These are phyloP conservation scores for Sclerodermus sp. DNA, from an alignment of 2,888 invertebrate species.

Conservation along the genomic window DNA sequence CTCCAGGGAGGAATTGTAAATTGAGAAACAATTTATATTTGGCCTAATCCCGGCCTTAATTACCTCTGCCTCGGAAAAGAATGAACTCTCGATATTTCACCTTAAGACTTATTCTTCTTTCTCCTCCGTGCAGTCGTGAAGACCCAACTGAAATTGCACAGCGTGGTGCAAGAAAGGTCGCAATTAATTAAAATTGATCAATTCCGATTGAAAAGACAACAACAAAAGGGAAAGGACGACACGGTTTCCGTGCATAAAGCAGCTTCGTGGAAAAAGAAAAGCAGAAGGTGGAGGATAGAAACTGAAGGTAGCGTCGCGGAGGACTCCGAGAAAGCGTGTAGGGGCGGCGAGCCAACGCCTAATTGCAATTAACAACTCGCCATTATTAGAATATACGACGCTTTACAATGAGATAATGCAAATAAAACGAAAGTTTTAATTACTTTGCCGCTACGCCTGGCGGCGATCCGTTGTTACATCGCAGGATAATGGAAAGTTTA, in stretches of 20 bases:
- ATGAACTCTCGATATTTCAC: neutral
- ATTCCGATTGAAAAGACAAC: slow-evolving; percentile 5
- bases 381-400: slow-evolving; percentile 57
- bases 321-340: slow-evolving; percentile 14
- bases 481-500: slow-evolving; percentile 54
- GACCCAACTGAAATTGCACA: neutral
- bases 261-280: slow-evolving; percentile 8
- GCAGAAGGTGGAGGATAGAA: neutral
- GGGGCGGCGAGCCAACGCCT: slow-evolving; percentile 42
- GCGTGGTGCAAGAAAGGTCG: neutral
- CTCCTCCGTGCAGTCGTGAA: neutral
- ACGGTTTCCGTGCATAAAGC: neutral
- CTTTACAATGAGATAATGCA: slow-evolving; percentile 57
- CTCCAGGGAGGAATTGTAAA: no score
- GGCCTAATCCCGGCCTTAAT: neutral
- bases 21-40: no score
- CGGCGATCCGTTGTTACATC: slow-evolving; percentile 51
- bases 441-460: slow-evolving; percentile 52
- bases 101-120: neutral
- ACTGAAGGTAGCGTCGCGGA: slow-evolving; percentile 10
- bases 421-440: slow-evolving; percentile 58
- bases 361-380: slow-evolving; percentile 58
- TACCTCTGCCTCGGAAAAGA: neutral
- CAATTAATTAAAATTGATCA: slow-evolving; percentile 18
- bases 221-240: neutral